These are phyloP conservation scores for Drosophila dunni DNA, from an alignment of 1,140 invertebrate genomes.

Conservation along the genomic window DNA sequence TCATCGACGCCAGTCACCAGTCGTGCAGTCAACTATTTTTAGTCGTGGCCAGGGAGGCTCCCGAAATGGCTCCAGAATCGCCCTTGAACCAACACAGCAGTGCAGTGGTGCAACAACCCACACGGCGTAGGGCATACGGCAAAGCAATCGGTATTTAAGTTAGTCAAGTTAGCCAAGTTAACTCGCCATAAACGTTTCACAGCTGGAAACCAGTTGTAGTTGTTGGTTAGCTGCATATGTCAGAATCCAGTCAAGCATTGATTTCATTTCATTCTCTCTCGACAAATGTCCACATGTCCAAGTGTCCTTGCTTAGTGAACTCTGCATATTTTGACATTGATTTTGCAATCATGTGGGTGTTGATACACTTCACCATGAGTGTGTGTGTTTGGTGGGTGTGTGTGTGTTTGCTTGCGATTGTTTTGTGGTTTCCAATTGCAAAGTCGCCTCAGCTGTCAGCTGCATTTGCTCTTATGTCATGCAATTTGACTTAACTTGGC, in stretches of 20 bases:
- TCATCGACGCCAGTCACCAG: not conserved
- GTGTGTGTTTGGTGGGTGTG: constrained; percentile 9
- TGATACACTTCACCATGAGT: not conserved
- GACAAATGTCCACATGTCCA: constrained; percentile 8
- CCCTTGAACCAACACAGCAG: constrained; percentile 69
- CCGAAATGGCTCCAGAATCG: constrained; percentile 39
- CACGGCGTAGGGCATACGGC: not conserved
- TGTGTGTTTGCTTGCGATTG: constrained; percentile 14
- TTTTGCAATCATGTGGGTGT: constrained; percentile 46
- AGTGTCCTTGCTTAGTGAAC: constrained; percentile 69
- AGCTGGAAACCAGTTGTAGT: constrained; percentile 76
- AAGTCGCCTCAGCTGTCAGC: constrained; percentile 54
- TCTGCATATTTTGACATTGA: constrained; percentile 76
- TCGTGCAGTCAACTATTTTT: constrained; percentile 54
- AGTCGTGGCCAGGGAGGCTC: constrained; percentile 50
- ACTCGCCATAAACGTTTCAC: constrained; percentile 20
- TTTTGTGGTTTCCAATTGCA: constrained; percentile 43
- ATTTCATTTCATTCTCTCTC: constrained; percentile 16
- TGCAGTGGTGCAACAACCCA: constrained; percentile 15
- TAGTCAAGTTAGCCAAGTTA: not conserved
- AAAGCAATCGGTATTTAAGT: no score
- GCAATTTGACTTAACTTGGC: constrained; percentile 31
- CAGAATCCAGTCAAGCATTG: constrained; percentile 56
- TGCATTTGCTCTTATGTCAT: constrained; percentile 60
- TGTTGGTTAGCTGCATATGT: constrained; percentile 62